A percentile compares a stretch with the other conserved stretches of the same genome.
phyloP scores from a whole-genome alignment of 2,888 invertebrate species.

The Corythucha ciliata region DNA sequence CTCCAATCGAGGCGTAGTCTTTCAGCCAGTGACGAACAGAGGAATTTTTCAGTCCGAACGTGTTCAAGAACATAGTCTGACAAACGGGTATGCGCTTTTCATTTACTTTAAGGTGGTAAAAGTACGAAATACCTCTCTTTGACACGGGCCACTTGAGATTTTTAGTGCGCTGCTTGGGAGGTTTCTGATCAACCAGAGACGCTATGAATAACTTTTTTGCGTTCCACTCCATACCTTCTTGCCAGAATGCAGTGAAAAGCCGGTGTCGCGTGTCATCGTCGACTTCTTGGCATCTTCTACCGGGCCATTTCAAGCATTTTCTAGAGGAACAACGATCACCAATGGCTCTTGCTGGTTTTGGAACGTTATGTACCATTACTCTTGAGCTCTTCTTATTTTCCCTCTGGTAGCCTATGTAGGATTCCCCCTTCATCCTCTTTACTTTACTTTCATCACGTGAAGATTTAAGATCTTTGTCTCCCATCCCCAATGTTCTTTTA shows the following conservation, averaged over 20 bases:
- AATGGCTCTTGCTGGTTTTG: slow-evolving; percentile 4
- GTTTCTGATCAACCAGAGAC: slow-evolving; percentile 1
- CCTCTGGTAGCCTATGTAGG: slow-evolving; percentile 3
- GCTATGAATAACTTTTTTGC: slow-evolving; percentile 12
- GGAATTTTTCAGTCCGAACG: slow-evolving; percentile 5
- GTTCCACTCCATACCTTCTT: no score
- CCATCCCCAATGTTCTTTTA: slow-evolving; percentile 2
- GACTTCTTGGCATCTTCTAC: slow-evolving; percentile 6
- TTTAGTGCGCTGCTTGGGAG: slow-evolving; percentile 7
- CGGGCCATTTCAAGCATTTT: slow-evolving; percentile 12
- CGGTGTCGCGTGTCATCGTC: background rate
- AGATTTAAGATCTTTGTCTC: background rate
- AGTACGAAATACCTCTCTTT: background rate
- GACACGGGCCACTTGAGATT: slow-evolving; percentile 3
- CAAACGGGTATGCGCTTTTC: background rate
- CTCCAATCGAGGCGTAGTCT: slow-evolving; percentile 8
- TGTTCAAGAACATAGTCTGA: slow-evolving; percentile 6
- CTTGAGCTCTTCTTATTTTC: slow-evolving; percentile 10
- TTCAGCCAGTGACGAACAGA: background rate
- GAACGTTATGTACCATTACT: slow-evolving; percentile 5
- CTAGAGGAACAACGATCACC: background rate
- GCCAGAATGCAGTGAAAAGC: slow-evolving; percentile 7
- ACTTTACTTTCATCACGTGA: slow-evolving; percentile 11
- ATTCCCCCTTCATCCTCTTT: slow-evolving; percentile 8
- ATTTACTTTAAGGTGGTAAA: slow-evolving; percentile 5